These are phyloP conservation scores for Plodia interpunctella DNA, from an alignment of 1,140 invertebrate species.

Conservation along the genomic window DNA sequence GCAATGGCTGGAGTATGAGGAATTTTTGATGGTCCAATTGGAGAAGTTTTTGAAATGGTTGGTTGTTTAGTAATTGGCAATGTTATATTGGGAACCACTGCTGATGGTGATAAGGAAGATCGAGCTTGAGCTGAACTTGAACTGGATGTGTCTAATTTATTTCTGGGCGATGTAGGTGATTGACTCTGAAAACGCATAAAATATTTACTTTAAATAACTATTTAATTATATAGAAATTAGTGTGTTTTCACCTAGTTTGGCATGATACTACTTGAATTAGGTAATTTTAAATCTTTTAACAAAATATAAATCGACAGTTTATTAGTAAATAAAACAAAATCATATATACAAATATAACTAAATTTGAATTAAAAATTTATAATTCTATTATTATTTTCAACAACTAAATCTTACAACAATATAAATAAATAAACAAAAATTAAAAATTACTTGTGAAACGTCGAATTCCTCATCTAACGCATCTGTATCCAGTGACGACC, in stretches of 20 bases:
- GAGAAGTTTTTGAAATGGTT: conserved; percentile 57
- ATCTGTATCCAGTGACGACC: conserved; percentile 90
- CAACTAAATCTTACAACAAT: too few relatives aligned
- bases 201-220: neutral
- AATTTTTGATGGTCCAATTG: conserved; percentile 47
- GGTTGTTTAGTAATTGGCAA: conserved; percentile 74
- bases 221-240: neutral
- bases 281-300: too few relatives aligned
- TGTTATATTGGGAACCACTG: conserved; percentile 59
- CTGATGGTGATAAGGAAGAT: conserved; percentile 59
- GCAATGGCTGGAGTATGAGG: conserved; percentile 72
- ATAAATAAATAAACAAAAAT: conserved; percentile 10
- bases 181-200: conserved; percentile 52
- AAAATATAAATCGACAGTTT: too few relatives aligned
- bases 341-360: too few relatives aligned
- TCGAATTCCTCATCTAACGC: conserved; percentile 84
- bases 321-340: too few relatives aligned
- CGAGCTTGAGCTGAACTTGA: conserved; percentile 49
- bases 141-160: conserved; percentile 68
- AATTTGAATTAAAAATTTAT: too few relatives aligned
- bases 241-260: too few relatives aligned
- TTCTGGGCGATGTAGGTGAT: conserved; percentile 72
- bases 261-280: too few relatives aligned
- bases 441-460: conserved; percentile 68
- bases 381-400: too few relatives aligned